phyloP scores from a whole-genome alignment of 2,797 vertebrate genomes.

The Lateolabrax maculatus region DNA sequence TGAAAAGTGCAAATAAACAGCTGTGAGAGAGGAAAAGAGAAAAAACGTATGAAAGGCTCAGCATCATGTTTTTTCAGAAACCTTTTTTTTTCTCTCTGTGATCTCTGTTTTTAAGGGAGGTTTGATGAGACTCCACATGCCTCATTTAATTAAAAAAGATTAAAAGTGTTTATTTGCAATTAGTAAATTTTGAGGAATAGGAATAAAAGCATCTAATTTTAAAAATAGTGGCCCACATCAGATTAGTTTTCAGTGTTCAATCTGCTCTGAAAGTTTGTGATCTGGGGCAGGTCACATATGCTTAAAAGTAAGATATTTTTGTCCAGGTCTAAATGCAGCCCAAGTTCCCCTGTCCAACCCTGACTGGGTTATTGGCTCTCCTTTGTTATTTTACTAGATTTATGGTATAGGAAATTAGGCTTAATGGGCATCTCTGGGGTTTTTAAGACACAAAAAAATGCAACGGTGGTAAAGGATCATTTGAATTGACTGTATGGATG shows the following conservation, averaged over 20 bases:
- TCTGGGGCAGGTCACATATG: constrained; percentile 24
- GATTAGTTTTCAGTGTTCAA: constrained; percentile 34
- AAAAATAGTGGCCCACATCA: constrained; percentile 25
- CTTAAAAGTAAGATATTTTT: constrained; percentile 39
- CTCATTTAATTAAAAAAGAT: not conserved
- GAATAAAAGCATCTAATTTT: not conserved
- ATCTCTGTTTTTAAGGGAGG: not conserved
- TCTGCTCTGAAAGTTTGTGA: constrained; percentile 30
- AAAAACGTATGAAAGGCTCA: not conserved
- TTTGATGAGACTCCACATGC: not conserved
- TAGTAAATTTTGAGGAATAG: not conserved
- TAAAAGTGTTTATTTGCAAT: not conserved
- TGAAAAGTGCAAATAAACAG: constrained; percentile 16
- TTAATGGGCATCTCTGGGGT: not conserved
- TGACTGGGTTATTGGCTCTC: constrained; percentile 6
- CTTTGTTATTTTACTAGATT: not conserved
- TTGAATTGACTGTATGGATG: not conserved
- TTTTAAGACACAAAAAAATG: not conserved
- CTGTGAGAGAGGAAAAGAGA: not conserved
- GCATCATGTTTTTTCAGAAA: not conserved
- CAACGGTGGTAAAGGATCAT: not conserved
- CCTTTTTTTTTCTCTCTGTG: not conserved
- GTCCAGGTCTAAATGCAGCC: constrained; percentile 17
- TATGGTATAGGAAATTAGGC: not conserved
- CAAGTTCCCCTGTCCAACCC: not conserved